Conservation (phyloP, 2,113 vertebrate genomes). For the Podiceps cristatus region DNA sequence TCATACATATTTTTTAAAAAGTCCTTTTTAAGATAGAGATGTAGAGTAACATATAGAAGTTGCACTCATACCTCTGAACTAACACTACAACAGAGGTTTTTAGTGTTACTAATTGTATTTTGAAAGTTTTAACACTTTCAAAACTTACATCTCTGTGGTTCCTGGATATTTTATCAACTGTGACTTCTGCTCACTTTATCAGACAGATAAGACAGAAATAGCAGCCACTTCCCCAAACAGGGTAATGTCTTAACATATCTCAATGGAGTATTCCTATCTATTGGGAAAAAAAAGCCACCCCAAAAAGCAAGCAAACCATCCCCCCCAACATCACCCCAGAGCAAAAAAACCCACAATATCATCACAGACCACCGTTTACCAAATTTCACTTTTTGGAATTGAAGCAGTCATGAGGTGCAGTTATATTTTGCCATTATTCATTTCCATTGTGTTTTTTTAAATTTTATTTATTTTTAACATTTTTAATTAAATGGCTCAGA, state of each 20-base stretch:
- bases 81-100: neutral
- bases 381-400: constrained; percentile 70
- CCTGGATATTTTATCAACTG: neutral
- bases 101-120: neutral
- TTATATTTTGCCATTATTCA: neutral
- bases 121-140: neutral
- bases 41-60: neutral
- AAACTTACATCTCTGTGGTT: neutral
- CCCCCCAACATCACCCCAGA: neutral
- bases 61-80: neutral
- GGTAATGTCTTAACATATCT: rapidly evolving
- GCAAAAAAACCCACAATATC: neutral
- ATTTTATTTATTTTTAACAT: neutral
- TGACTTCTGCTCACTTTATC: neutral
- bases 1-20: neutral
- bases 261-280: neutral
- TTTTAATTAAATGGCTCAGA: neutral
- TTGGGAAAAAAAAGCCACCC: neutral
- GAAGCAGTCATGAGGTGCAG: constrained; percentile 42
- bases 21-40: neutral
- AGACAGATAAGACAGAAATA: neutral
- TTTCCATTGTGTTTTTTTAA: neutral
- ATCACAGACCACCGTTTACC: constrained; percentile 55
- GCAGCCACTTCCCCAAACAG: neutral
- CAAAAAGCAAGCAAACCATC: neutral